Evolutionary conservation across 2,888 invertebrate genomes (phyloP), one percentile per base, ranked within the genome.

Genomic region (Eudemis profundana): DNA sequence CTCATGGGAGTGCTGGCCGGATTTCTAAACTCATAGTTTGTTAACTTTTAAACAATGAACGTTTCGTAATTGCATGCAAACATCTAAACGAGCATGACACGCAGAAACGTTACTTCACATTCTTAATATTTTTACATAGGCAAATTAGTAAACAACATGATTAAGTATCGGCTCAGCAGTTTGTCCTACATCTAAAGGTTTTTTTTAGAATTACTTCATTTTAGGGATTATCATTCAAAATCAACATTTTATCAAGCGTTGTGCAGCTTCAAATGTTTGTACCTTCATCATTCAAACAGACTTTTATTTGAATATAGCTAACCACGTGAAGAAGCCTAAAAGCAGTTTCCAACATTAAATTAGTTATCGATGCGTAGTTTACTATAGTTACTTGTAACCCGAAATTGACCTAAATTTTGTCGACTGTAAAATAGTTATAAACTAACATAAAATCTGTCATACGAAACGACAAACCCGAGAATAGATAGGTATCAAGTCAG

Each of bases 1-100:
- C 78, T 83, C 82, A 79, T 82, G 81, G 77, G 81, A 87, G 78
- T 72, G 75, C 68, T 46, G 50, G 75, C 75, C 72, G 75, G 72
- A 78, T 81, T 79, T 78, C 76, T 78, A 75, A 78, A 75, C 73
- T 72, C 50, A 12, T 60, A 66, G 72, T 72, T 78, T 78, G 70
- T 70, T 74, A 77, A 75, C 77, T 79, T 75, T 75, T 66, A 79
- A 72, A 83, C 79, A 83, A 83, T 79, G 80, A 79, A 72, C 74
- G 76, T 83, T 79, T 79, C 78, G 75, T 72, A 82, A 82, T 75
- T 69, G 70, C 68, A 70, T 72, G 76, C 76, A 71, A 76, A 74
- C 70, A 59, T 64, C 42, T 60, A 64, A 67, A 50, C 49, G 47
- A 67, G 54, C 64, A 50, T 67, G 67, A 63, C 63, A 67, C 51